Conservation (phyloP, 2,888 invertebrate genomes). For the Mesorhabditis spiculigera region DNA sequence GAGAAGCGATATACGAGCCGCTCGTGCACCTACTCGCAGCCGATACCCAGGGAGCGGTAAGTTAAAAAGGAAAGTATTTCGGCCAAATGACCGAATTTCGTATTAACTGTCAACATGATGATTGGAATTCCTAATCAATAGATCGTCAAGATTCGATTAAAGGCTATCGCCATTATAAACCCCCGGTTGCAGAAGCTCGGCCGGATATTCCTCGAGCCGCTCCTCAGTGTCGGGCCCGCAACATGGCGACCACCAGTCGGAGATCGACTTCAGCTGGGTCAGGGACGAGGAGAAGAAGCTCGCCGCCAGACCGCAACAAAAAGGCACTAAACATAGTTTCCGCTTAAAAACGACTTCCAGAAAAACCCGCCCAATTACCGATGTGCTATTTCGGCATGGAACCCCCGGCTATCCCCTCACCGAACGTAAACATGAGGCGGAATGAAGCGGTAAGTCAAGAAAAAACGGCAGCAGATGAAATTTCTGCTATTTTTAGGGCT, state of each 20-base stretch:
- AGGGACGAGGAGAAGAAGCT: constrained; percentile 34
- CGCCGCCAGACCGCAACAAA: not conserved
- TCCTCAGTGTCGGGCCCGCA: not conserved
- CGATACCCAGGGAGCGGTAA: not conserved
- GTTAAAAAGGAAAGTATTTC: no score
- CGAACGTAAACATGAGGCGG: constrained; percentile 12
- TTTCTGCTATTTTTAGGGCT: no score
- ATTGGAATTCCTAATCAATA: no score
- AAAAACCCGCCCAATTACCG: constrained; percentile 15
- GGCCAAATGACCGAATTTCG: no score
- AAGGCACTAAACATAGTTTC: no score
- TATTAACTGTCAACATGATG: no score
- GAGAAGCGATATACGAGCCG: not conserved
- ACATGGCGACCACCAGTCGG: constrained; percentile 29
- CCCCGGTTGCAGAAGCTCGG: no score
- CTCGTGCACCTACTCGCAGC: not conserved
- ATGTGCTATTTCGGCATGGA: constrained; percentile 33
- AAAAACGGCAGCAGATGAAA: no score
- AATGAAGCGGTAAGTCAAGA: constrained; percentile 13
- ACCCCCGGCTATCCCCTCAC: constrained; percentile 17
- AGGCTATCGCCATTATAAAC: no score
- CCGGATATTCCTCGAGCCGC: not conserved
- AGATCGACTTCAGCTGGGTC: constrained; percentile 39
- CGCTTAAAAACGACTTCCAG: not conserved
- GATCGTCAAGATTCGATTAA: no score